Evolutionary conservation across 1,140 invertebrate genomes (phyloP), one percentile per base, ranked within the genome.

Genomic region (Magallana angulata): DNA sequence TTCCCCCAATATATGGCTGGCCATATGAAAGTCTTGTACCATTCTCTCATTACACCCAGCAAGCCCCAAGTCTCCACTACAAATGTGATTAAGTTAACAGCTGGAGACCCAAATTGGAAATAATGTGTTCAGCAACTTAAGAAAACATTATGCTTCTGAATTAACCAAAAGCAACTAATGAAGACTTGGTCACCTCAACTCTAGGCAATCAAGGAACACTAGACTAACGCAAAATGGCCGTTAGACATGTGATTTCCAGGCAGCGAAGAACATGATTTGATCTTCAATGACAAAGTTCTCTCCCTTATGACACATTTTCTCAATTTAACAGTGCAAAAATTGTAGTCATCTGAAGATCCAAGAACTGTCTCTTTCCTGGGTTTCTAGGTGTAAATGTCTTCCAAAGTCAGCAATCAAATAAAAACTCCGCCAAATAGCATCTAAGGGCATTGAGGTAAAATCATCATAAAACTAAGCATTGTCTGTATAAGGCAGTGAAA

Each of bases 41-140:
- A 8, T 76, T 76, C 68, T 76, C 68, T 76, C 68, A 76, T 76
- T 76, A 76, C 68, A 76, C 30, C 24, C 24, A 76, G 68, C 9
- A 12, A 76, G 68, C 68, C 24, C 14, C 12, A 30, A 36, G 68
- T 76, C 68, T 30, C 68, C 68, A 30, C 24, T 8, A 76, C 68
- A 76, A 76, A 76, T 24, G 18, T 76, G 68, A 76, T 76, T 76
- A 76, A 76, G 24, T 76, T 76, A 18, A 36, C 68, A 76, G 68
- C 68, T 76, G 68, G 68, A 76, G 68, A 30, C 68, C 24, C 68
- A 76, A 76, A 76, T 76, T 76, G 68, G 68, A 76, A 76, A 76
- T 76, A 76, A 76, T 76, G 68, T 76, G 68, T 76, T 76, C 68
- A 76, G 68, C 68, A 76, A 76, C 68, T 76, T 76, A 76, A 76